phyloP scores from a whole-genome alignment of 2,797 vertebrate genomes.

The Clarias pachynema region DNA sequence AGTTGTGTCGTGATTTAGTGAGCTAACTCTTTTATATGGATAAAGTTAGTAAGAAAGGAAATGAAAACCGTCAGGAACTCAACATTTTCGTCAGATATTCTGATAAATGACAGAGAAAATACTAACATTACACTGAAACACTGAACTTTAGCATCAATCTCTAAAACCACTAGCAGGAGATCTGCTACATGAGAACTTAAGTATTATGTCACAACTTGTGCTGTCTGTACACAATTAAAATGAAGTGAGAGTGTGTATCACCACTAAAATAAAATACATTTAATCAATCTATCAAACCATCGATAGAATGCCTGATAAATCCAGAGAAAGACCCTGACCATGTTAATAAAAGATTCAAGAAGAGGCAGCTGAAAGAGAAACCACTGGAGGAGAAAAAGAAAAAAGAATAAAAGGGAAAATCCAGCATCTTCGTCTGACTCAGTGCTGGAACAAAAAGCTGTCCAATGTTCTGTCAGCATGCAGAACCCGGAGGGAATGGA shows the following conservation, averaged over 20 bases:
- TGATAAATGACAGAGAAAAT: background rate
- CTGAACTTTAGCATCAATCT: background rate
- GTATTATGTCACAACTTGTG: background rate
- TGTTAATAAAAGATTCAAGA: background rate
- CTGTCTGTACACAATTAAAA: background rate
- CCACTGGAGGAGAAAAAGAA: conserved; percentile 10
- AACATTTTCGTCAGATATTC: background rate
- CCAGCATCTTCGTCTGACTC: conserved; percentile 75
- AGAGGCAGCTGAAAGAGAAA: background rate
- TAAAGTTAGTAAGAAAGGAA: background rate
- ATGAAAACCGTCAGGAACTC: background rate
- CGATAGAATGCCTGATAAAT: background rate
- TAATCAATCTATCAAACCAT: background rate
- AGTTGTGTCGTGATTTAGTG: background rate
- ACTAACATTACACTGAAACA: background rate
- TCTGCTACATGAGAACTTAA: background rate
- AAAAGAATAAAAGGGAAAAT: background rate
- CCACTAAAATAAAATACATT: background rate
- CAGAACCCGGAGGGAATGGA: conserved; percentile 68
- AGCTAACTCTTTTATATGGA: background rate
- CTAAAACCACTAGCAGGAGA: background rate
- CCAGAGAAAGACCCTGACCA: background rate
- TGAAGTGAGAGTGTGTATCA: background rate
- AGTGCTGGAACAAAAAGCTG: conserved; percentile 74
- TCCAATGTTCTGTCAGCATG: conserved; percentile 76